phyloP scores from a whole-genome alignment of 2,113 vertebrate genomes.

The Origma solitaria region DNA sequence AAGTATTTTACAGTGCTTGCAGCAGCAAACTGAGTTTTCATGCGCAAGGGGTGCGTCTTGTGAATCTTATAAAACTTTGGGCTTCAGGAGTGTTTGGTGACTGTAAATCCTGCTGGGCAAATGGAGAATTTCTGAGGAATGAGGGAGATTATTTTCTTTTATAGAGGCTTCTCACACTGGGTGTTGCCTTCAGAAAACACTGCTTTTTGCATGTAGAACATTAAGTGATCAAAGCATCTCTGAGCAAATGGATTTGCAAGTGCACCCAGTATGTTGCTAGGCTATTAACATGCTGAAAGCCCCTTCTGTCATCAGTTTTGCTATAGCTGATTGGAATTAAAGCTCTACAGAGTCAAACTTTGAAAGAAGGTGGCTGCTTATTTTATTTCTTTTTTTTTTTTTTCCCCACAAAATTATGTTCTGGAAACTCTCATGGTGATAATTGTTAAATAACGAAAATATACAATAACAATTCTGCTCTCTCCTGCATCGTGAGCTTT shows the following conservation, averaged over 20 bases:
- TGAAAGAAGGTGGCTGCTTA: neutral
- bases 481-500: neutral
- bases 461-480: neutral
- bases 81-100: neutral
- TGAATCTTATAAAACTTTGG: neutral
- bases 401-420: neutral
- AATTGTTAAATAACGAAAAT: constrained; percentile 13
- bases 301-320: neutral
- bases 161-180: neutral
- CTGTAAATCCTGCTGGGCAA: neutral
- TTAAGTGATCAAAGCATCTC: neutral
- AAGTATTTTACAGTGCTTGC: neutral
- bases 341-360: neutral
- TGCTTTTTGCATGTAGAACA: neutral
- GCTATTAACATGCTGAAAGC: neutral
- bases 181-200: neutral
- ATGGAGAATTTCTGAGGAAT: neutral
- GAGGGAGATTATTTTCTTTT: neutral
- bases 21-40: neutral
- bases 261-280: neutral
- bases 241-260: neutral
- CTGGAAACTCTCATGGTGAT: neutral
- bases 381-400: neutral
- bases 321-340: neutral
- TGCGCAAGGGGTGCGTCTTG: neutral